These are phyloP conservation scores for Spermophilus dauricus DNA, from an alignment of 2,113 vertebrate species.

Conservation along the genomic window DNA sequence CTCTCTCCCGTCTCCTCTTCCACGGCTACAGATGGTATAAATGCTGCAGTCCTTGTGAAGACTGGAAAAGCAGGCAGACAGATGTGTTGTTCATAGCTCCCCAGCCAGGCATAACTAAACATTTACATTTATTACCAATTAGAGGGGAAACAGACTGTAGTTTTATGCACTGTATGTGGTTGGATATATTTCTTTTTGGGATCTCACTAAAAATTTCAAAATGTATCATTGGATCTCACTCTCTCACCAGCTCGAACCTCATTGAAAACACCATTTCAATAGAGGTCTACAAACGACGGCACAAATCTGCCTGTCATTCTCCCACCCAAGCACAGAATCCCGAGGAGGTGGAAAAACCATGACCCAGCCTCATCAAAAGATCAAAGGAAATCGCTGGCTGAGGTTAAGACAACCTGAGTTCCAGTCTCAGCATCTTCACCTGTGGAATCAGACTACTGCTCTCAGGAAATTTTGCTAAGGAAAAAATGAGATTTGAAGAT, in stretches of 20 bases:
- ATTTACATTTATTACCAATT: constrained; percentile 94
- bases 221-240: constrained; percentile 58
- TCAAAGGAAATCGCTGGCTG: background rate
- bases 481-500: constrained; percentile 44
- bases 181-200: constrained; percentile 86
- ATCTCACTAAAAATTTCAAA: constrained; percentile 83
- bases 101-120: constrained; percentile 92
- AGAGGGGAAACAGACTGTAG: constrained; percentile 90
- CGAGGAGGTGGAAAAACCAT: background rate
- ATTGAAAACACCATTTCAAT: constrained; percentile 61
- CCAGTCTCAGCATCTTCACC: background rate
- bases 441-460: background rate
- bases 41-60: constrained; percentile 79
- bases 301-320: background rate
- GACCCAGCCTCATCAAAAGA: background rate
- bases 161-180: constrained; percentile 89
- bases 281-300: constrained; percentile 49
- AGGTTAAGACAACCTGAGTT: background rate
- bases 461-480: background rate
- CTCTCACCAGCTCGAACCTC: constrained; percentile 41
- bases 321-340: no score
- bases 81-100: constrained; percentile 91
- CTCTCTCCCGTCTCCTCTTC: background rate
- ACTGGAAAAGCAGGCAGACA: constrained; percentile 88
- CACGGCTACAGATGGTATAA: constrained; percentile 85